Evolutionary conservation across 2,113 vertebrate genomes (phyloP).

Genomic region (Colius striatus): DNA sequence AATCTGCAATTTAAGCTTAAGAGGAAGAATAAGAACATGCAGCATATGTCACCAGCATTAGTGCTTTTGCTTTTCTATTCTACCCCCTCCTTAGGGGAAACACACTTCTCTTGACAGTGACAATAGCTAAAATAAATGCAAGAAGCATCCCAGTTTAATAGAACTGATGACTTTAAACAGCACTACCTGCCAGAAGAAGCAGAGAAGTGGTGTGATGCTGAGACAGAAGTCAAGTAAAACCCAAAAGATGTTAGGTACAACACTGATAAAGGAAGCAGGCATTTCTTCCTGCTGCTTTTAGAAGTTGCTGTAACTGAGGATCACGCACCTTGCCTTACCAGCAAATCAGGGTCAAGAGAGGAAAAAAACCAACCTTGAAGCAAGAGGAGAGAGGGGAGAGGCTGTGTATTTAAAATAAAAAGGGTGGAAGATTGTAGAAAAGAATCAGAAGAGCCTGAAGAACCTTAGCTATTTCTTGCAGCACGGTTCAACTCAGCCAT

Average conservation of each 20-base stretch:
- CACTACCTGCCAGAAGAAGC: background rate
- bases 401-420: background rate
- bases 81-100: background rate
- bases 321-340: too few species aligned
- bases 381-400: background rate
- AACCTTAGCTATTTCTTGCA: background rate
- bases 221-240: background rate
- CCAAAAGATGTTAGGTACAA: background rate
- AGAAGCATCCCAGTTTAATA: background rate
- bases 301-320: too few species aligned
- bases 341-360: background rate
- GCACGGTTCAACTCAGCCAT: background rate
- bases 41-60: background rate
- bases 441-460: background rate
- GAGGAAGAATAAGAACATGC: background rate
- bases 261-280: background rate
- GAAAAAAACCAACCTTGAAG: background rate
- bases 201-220: background rate
- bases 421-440: background rate
- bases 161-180: background rate
- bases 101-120: background rate
- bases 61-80: background rate
- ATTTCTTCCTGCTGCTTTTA: background rate
- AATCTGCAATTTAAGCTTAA: background rate
- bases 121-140: background rate